Evolutionary conservation across 2,113 vertebrate species (phyloP), one percentile per base, ranked within the genome.

Genomic region (Dipodomys merriami): DNA sequence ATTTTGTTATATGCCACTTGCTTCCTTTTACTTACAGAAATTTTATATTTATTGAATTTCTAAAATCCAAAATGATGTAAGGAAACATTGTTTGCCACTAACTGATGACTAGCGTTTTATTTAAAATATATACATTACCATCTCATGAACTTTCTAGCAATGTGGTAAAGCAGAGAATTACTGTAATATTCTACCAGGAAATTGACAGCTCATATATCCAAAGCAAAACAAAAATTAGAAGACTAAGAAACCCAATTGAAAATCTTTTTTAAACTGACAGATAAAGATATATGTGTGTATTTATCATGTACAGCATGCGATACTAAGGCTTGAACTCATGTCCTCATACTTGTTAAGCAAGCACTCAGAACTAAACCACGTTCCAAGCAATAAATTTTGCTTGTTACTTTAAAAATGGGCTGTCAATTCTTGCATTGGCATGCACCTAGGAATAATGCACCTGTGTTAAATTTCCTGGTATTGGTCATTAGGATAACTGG

Each of bases 151-250:
- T 29, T 33, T 4, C 30, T 25, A 79, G 16, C n/a, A 49, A 64
- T 68, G 62, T 30, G 68, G 33, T 76, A 67, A 82, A 19, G 90
- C 39, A 73, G 8, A 74, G 35, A 8, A 76, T 78, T 74, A 35
- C 3, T 20, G 44, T 91, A 60, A 57, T 57, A 88, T 86, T 95
- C n/a, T 88, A 1, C 23, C 64, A 93, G 39, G 20, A 73, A 80
- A 6, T 7, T 71, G 60, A 46, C 6, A 69, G 13, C 83, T 12
- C 53, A 15, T 71, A n/a, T 53, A 4, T 33, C 12, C 76, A 67
- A 90, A 72, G 74, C 9, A 91, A 92, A 8, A 72, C 67, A 83
- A 95, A 91, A 77, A 57, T 4, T 53, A 39, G 67, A 88, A 69
- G 1, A 12, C 53, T 84, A 80, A 88, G 73, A 25, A 57, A 19